Evolutionary conservation across 1,140 invertebrate genomes (phyloP).

Genomic region (Scaptomyza montana): DNA sequence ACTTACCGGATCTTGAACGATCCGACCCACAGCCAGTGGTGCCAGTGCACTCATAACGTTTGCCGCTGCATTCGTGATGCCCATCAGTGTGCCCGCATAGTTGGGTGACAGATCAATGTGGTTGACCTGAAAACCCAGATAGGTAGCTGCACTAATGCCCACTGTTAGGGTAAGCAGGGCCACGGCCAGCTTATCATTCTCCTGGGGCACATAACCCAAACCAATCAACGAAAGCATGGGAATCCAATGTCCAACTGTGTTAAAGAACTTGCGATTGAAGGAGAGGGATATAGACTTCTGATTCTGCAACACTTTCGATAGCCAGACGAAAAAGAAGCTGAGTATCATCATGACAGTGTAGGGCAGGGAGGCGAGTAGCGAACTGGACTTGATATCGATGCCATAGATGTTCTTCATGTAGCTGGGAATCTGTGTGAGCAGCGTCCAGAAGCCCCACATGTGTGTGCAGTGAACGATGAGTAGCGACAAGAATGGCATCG

Average conservation of each 20-base stretch:
- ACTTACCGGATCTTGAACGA: constrained; percentile 87
- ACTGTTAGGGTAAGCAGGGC: constrained; percentile 88
- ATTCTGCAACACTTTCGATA: constrained; percentile 87
- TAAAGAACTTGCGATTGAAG: constrained; percentile 88
- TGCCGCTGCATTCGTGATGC: constrained; percentile 90
- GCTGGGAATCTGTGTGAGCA: constrained; percentile 95
- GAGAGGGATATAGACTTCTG: constrained; percentile 85
- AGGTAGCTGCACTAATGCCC: constrained; percentile 90
- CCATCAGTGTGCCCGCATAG: constrained; percentile 88
- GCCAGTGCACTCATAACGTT: constrained; percentile 90
- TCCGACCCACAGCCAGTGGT: constrained; percentile 86
- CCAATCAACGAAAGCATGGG: constrained; percentile 87
- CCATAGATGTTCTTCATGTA: constrained; percentile 93
- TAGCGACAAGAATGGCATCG: constrained; percentile 92
- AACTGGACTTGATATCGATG: constrained; percentile 90
- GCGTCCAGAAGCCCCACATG: constrained; percentile 97
- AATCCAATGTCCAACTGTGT: constrained; percentile 87
- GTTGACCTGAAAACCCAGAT: constrained; percentile 89
- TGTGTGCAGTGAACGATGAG: constrained; percentile 93
- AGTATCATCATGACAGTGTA: constrained; percentile 90
- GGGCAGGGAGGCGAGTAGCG: constrained; percentile 90
- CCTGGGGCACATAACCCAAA: constrained; percentile 86
- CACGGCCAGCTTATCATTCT: constrained; percentile 85
- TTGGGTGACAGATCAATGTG: constrained; percentile 91
- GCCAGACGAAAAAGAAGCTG: constrained; percentile 88